Conservation (phyloP, 2,797 vertebrate genomes). For the Cheirogaleus major region DNA sequence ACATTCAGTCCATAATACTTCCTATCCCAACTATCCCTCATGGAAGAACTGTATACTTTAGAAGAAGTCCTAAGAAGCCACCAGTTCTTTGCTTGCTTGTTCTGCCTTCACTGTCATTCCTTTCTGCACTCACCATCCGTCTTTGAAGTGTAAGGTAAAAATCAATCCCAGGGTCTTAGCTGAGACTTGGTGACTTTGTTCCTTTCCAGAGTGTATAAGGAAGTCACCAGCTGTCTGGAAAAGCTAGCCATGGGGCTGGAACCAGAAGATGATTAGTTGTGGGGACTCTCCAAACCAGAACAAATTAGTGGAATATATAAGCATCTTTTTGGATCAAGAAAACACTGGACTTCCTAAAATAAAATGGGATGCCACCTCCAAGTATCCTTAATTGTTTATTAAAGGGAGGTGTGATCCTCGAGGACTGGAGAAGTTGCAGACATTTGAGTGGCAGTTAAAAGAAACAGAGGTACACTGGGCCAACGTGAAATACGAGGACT, state of each 20-base stretch:
- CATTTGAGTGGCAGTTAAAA: background rate
- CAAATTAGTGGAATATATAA: background rate
- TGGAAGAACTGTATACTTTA: background rate
- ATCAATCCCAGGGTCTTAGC: background rate
- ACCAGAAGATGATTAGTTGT: background rate
- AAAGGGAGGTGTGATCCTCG: background rate
- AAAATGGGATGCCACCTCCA: background rate
- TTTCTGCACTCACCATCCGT: background rate
- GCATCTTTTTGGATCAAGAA: background rate
- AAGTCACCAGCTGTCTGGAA: background rate
- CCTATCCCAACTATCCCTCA: background rate
- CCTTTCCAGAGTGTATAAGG: background rate
- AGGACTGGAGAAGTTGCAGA: background rate
- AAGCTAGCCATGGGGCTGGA: background rate
- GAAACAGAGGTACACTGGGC: background rate
- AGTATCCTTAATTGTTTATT: background rate
- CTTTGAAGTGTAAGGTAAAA: background rate
- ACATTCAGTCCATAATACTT: background rate
- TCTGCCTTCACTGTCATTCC: background rate
- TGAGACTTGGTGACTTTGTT: background rate
- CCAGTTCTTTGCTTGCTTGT: background rate
- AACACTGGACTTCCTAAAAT: background rate
- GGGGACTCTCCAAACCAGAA: background rate
- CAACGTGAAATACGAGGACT: background rate
- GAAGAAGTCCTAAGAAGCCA: background rate